Base-by-base conservation (phyloP, 1,140 invertebrate genomes). In the Neuroterus valhalla region DNA sequence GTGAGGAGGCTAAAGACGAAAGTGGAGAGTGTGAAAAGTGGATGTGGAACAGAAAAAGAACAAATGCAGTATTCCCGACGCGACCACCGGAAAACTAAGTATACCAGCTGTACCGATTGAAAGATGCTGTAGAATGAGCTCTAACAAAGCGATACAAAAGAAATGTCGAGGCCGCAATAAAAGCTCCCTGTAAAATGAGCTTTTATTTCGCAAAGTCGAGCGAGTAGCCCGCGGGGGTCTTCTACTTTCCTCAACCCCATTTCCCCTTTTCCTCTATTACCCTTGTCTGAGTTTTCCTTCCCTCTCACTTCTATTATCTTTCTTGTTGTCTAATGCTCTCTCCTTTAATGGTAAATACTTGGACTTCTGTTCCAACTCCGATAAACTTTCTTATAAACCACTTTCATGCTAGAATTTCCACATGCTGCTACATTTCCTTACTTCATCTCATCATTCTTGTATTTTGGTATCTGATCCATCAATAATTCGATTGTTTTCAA, bases 121-220 rank as follows among this genome's bases (percentile, higher is more conserved):
- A 88, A 84, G 83, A 79, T 77, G 77, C 74, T 75, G 78, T 43
- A 26, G 62, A 26, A 68, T 66, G 80, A 76, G 81, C 75, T 78
- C 72, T 75, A 81, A 74, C 75, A 82, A 85, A 84, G 80, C 74
- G 79, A 82, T 83, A 88, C 84, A 88, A 86, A 86, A 84, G 82
- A 81, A 84, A 86, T 72, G 82, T 80, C 78, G 78, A 83, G 80
- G 81, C 83, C 82, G 85, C 86, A 88, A 87, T 87, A 85, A 87
- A 88, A 88, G 86, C 84, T 85, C 75, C 77, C 81, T 80, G 85
- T 83, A 89, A 87, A 89, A 84, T 82, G 83, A 85, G 84, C 85
- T 89, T 87, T 88, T 89, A 87, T 89, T 89, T 89, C 81, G 80
- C 82, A 84, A 87, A 86, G 84, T 87, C 84, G 81, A 78, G 66